Percentiles rank a stretch among this genome's conserved stretches.
Conservation (phyloP, 1,140 invertebrate genomes). For the Lordiphosa mommai region DNA sequence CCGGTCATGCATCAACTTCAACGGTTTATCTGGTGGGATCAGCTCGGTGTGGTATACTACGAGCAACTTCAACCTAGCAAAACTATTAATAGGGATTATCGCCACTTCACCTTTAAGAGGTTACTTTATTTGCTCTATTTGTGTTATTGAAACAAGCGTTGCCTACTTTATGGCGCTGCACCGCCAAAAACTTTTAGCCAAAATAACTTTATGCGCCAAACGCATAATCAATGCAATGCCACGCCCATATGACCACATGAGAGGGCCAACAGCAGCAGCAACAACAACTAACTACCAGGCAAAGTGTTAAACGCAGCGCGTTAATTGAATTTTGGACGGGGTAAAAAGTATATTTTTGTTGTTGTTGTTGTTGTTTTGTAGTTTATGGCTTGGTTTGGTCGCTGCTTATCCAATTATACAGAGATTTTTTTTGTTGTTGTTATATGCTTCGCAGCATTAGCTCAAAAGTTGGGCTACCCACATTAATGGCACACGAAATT, state of each 20-base stretch:
- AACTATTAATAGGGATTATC: no score
- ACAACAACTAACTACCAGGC: background rate
- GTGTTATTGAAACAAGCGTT: slow-evolving; percentile 15
- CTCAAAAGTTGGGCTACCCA: slow-evolving; percentile 45
- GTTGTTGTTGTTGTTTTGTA: slow-evolving; percentile 19
- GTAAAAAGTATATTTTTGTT: slow-evolving; percentile 15
- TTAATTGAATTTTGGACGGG: slow-evolving; percentile 58
- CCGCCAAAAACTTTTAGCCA: slow-evolving; percentile 3
- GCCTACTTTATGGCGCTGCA: slow-evolving; percentile 11
- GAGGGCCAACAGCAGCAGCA: background rate
- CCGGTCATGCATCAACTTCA: no score
- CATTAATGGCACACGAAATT: slow-evolving; percentile 58
- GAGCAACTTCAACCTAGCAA: no score
- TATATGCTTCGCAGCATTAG: slow-evolving; percentile 35
- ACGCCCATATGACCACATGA: slow-evolving; percentile 9
- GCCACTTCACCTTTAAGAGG: no score
- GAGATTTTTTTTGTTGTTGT: slow-evolving; percentile 5
- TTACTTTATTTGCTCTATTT: no score
- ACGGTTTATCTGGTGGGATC: no score
- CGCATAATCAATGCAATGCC: slow-evolving; percentile 21
- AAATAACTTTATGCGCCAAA: slow-evolving; percentile 22
- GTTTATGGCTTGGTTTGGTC: background rate
- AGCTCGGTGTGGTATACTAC: no score
- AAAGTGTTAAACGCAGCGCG: slow-evolving; percentile 33
- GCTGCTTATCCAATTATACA: slow-evolving; percentile 48